Percentiles rank a stretch among this genome's conserved stretches.
Conservation (phyloP, 2,797 vertebrate genomes). For the Falco columbarius region DNA sequence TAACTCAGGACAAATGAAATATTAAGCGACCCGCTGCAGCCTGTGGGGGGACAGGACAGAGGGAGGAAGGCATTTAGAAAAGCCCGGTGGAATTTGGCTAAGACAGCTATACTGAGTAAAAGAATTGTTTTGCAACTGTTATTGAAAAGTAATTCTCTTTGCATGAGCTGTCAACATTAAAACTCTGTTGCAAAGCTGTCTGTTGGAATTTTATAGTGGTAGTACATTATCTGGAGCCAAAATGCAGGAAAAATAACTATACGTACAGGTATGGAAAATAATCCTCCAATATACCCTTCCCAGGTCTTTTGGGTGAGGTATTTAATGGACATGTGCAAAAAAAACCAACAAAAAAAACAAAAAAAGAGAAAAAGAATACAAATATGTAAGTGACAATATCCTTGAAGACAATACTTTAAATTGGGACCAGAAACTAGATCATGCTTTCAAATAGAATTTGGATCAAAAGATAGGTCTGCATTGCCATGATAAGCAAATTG, state of each 20-base stretch:
- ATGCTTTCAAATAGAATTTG: neutral
- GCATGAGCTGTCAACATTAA: neutral
- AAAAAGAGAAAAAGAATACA: neutral
- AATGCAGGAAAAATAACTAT: neutral
- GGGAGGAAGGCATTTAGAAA: neutral
- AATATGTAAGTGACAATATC: neutral
- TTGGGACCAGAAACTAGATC: neutral
- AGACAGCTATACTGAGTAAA: neutral
- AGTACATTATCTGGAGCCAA: neutral
- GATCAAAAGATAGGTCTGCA: neutral
- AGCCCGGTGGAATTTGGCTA: neutral
- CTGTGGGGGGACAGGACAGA: neutral
- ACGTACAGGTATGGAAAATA: neutral
- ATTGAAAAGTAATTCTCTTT: neutral
- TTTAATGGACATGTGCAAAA: neutral
- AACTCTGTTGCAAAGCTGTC: neutral
- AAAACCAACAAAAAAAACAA: too few species aligned
- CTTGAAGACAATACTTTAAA: neutral
- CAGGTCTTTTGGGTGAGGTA: neutral
- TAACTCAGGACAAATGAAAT: neutral
- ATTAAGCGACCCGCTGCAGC: neutral
- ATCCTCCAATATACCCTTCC: neutral
- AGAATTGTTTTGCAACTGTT: neutral
- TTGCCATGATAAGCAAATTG: neutral
- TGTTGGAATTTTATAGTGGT: neutral